Base-by-base conservation (phyloP, 2,113 vertebrate genomes). In the rat (Rattus norvegicus) region DNA sequence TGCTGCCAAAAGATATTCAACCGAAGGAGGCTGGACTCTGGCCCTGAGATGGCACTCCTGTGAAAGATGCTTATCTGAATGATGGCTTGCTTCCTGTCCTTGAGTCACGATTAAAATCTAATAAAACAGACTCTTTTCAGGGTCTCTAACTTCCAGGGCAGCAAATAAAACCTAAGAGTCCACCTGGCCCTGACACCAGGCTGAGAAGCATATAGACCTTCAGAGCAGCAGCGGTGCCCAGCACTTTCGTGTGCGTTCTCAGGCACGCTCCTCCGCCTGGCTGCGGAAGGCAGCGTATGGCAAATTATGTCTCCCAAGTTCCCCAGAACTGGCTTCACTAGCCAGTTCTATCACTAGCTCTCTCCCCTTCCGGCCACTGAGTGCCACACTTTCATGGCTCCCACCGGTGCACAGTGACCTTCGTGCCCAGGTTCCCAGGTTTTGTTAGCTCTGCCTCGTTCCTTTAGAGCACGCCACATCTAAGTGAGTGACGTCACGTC, bases 81-180 rank as follows among this genome's bases (percentile, higher is more conserved):
- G 73, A 69, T 54, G 33, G 87, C 39, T 75, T 92, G 77, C 63
- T 92, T 95, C 81, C 92, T 94, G 88, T 84, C 59, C 77, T 95
- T 97, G 84, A 88, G 54, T 88, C 94, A 26, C 59, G 83, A 93
- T 87, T 95, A 90, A 94, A 95, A 84, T n/a, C 47, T 73, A 67
- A 83, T 61, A 94, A 86, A 96, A 94, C 1, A 73, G 20, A 61
- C 49, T 94, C 81, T 77, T 86, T 83, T 92, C 88, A 85, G 81
- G 72, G 67, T 77, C 59, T 85, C 22, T 76, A 92, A 81, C 54
- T 93, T 92, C 87, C 49, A 56, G 61, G n/a, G 19, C 54, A 6
- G 61, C 20, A 93, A 96, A 91, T 81, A 7, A 30, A 94, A 86
- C 20, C 76, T 9, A 81, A 39, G 11, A 77, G 24, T 90, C 8